Evolutionary conservation across 2,797 vertebrate species (phyloP).

Genomic region (Enteromius fasciolatus): DNA sequence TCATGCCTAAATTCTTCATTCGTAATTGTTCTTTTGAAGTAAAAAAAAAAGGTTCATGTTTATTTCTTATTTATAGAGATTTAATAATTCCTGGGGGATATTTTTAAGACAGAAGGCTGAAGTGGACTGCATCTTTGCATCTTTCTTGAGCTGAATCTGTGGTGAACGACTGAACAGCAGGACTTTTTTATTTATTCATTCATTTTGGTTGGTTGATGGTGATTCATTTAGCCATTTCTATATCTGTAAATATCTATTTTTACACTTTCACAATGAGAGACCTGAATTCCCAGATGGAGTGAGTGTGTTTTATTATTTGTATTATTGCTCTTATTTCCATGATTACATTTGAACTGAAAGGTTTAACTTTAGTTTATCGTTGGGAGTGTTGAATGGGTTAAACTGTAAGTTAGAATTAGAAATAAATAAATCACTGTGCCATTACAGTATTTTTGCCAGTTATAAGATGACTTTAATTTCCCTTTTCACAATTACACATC

Average conservation of each 20-base stretch:
- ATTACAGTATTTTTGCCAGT: neutral
- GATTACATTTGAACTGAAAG: neutral
- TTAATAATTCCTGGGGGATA: neutral
- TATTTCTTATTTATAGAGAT: neutral
- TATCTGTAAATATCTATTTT: too few relatives aligned
- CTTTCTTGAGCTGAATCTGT: neutral
- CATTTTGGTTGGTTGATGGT: neutral
- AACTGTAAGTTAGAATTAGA: neutral
- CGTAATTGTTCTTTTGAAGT: neutral
- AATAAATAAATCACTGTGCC: neutral
- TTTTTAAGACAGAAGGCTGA: neutral
- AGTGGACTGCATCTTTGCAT: neutral
- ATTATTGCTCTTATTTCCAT: neutral
- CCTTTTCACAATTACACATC: neutral
- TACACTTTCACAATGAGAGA: neutral
- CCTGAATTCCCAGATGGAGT: too few relatives aligned
- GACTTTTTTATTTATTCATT: too few relatives aligned
- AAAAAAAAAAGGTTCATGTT: neutral
- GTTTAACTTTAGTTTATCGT: neutral
- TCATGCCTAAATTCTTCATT: neutral
- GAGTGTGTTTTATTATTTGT: neutral
- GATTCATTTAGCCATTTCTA: neutral
- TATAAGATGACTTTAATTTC: neutral
- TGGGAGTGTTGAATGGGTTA: neutral
- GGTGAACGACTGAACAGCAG: neutral